Conservation (phyloP, 2,797 vertebrate genomes). For the Malurus leucopterus region DNA sequence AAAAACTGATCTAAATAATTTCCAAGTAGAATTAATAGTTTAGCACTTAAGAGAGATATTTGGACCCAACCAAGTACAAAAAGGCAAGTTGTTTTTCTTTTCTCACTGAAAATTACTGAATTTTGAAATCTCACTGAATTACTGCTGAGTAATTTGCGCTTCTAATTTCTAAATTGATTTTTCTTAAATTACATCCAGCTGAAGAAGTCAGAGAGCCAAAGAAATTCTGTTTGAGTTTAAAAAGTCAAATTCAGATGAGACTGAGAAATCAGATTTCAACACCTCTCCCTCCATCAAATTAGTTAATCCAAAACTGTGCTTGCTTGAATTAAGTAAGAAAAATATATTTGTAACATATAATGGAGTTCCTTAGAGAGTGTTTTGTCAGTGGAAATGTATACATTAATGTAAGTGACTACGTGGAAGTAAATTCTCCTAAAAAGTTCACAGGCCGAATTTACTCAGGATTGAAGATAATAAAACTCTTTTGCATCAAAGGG, state of each 20-base stretch:
- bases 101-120: no score
- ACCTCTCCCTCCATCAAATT: not conserved
- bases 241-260: not conserved
- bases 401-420: fast-evolving
- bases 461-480: not conserved
- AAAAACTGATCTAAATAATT: not conserved
- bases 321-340: not conserved
- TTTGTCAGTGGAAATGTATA: not conserved
- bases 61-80: not conserved
- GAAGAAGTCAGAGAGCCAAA: not conserved
- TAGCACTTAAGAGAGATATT: not conserved
- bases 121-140: no score
- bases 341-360: not conserved
- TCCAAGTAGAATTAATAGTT: not conserved
- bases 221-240: not conserved
- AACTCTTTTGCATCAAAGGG: not conserved
- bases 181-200: not conserved
- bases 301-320: not conserved
- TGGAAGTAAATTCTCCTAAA: not conserved
- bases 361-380: not conserved
- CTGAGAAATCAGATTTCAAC: not conserved
- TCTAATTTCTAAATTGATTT: slow-evolving; percentile 5
- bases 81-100: not conserved
- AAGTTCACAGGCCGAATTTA: not conserved
- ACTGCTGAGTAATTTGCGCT: not conserved